Base-by-base conservation (phyloP, 1,140 invertebrate genomes). In the Teleogryllus occipitalis region DNA sequence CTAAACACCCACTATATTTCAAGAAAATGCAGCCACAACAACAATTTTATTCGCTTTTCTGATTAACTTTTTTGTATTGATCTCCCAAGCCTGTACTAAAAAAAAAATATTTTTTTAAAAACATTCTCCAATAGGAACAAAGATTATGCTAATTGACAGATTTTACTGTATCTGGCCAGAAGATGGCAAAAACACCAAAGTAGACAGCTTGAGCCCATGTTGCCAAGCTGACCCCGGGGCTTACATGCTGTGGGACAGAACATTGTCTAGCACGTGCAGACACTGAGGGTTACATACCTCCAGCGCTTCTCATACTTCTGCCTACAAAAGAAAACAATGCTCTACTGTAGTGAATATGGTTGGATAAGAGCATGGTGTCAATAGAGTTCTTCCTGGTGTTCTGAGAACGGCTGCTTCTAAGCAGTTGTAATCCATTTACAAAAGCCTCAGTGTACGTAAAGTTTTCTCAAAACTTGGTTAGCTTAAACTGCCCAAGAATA, bases 231-330 rank as follows among this genome's bases (percentile, higher is more conserved):
- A 65, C 54, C 54, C 54, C 7, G 18, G 54, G 54, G 10, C 54
- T 14, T 65, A 14, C 54, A 65, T 65, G 54, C 54, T 65, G 54
- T 65, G 54, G 54, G 54, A 65, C 54, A 65, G 54, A 65, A 14
- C 54, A 14, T 65, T 65, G 54, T 65, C 54, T 65, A 65, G 54
- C 18, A 65, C 54, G 54, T 65, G 54, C 54, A 65, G 54, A 65
- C 54, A 65, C 54, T 65, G 54, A 65, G 54, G 39, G n/a, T 47
- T 77, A 77, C 89, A 87, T 91, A 93, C 92, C 92, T 92, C 92
- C 91, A 93, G 85, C 87, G 87, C 83, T 89, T 90, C 86, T 92
- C 91, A 88, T 92, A 92, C 86, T 91, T 92, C 88, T 91, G 87
- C 89, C 91, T 92, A 87, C 86, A 88, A 88, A 85, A 84, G 83